Evolutionary conservation across 2,113 vertebrate species (phyloP).

Genomic region (Echinops telfairi): DNA sequence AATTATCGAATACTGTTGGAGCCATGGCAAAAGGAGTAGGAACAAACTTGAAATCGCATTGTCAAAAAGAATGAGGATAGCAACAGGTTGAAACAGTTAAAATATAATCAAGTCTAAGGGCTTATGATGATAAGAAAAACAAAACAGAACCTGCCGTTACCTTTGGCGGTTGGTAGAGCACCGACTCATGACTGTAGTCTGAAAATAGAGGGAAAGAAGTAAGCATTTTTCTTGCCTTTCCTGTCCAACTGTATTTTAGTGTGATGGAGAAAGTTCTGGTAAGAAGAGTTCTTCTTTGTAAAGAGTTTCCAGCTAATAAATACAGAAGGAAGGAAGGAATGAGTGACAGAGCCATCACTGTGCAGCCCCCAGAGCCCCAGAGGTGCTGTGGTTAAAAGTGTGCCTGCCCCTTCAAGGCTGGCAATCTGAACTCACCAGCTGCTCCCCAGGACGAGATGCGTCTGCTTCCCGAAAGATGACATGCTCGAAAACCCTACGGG

Average conservation of each 20-base stretch:
- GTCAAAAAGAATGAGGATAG: neutral
- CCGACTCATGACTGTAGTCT: conserved; percentile 69
- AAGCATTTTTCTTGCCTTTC: conserved; percentile 55
- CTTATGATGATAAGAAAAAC: conserved; percentile 18
- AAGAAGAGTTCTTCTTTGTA: conserved; percentile 11
- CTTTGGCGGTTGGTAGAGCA: conserved; percentile 71
- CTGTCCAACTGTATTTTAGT: neutral
- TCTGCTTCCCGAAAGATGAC: neutral
- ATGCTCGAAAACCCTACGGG: neutral
- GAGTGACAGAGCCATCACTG: neutral
- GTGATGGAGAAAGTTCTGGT: neutral
- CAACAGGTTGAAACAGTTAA: conserved; percentile 33
- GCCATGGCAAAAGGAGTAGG: neutral
- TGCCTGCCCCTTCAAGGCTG: neutral
- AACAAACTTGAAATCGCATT: conserved; percentile 11
- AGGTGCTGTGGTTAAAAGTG: neutral
- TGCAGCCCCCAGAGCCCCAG: neutral
- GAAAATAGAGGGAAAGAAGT: conserved; percentile 73
- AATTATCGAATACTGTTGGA: conserved; percentile 9
- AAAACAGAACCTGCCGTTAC: conserved; percentile 62
- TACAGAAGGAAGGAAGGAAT: neutral
- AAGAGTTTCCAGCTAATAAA: conserved; percentile 45
- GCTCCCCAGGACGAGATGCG: neutral
- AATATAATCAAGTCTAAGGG: conserved; percentile 33
- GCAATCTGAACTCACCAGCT: neutral